Conservation (phyloP, 2,888 invertebrate species). For the Linyphia triangularis region DNA sequence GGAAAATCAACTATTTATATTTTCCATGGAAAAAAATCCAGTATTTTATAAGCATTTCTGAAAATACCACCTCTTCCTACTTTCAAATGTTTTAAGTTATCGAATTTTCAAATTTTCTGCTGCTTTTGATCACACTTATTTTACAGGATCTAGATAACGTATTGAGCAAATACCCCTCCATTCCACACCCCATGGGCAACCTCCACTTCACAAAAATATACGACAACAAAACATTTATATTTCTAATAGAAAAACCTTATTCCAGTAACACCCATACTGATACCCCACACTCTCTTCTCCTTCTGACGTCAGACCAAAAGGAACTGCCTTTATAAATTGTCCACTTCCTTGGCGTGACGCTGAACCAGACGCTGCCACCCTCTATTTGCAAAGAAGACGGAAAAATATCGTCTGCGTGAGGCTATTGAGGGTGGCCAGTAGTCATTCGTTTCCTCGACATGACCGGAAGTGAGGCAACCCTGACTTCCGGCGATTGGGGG, state of each 20-base stretch:
- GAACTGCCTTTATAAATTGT: conserved; percentile 56
- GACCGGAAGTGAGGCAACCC: conserved; percentile 59
- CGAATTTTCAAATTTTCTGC: no score
- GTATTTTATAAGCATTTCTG: no score
- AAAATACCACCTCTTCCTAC: no score
- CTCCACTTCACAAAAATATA: not conserved
- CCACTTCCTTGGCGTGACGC: conserved; percentile 52
- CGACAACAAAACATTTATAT: not conserved
- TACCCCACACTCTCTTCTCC: not conserved
- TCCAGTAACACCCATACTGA: not conserved
- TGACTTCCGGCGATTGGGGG: conserved; percentile 46
- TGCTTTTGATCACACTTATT: no score
- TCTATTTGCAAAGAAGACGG: conserved; percentile 27
- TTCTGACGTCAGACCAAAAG: not conserved
- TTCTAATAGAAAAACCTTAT: not conserved
- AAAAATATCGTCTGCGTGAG: conserved; percentile 35
- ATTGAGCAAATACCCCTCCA: no score
- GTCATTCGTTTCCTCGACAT: conserved; percentile 45
- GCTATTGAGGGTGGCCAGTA: conserved; percentile 11
- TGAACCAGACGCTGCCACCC: conserved; percentile 10
- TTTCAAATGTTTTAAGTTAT: no score
- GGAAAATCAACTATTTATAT: no score
- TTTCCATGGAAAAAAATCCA: no score
- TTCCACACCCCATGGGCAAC: no score
- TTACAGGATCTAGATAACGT: no score